phyloP scores from a whole-genome alignment of 2,888 invertebrate genomes.

The Himalopsyche anomala region DNA sequence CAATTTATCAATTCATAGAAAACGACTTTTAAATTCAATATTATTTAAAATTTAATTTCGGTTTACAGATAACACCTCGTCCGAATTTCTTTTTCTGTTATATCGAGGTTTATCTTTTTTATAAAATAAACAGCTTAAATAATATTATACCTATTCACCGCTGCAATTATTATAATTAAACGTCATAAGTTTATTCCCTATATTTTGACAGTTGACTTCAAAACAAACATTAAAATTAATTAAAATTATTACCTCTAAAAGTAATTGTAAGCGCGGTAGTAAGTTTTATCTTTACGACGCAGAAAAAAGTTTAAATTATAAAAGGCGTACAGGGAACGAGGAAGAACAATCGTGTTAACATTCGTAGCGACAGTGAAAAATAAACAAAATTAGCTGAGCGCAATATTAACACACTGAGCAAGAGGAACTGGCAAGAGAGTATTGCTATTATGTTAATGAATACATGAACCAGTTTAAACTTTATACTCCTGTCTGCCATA shows the following conservation, averaged over 20 bases:
- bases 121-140: too few species aligned
- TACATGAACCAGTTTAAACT: conserved; percentile 37
- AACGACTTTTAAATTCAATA: too few species aligned
- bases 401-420: conserved; percentile 41
- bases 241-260: conserved; percentile 42
- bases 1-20: too few species aligned
- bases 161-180: background rate
- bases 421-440: conserved; percentile 31
- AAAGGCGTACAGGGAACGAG: conserved; percentile 32
- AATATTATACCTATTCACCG: background rate
- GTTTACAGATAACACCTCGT: too few species aligned
- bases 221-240: conserved; percentile 32
- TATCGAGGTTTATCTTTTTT: too few species aligned
- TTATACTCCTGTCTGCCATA: conserved; percentile 34
- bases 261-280: background rate
- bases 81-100: too few species aligned
- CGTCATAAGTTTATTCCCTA: background rate
- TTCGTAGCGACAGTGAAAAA: conserved; percentile 50
- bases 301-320: conserved; percentile 54
- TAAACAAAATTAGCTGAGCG: conserved; percentile 49
- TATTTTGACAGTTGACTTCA: conserved; percentile 11
- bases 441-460: conserved; percentile 44
- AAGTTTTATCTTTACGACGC: conserved; percentile 35
- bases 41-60: too few species aligned
- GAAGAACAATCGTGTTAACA: conserved; percentile 53